Conservation (phyloP, 2,888 invertebrate species). For the Lycaena phlaeas region DNA sequence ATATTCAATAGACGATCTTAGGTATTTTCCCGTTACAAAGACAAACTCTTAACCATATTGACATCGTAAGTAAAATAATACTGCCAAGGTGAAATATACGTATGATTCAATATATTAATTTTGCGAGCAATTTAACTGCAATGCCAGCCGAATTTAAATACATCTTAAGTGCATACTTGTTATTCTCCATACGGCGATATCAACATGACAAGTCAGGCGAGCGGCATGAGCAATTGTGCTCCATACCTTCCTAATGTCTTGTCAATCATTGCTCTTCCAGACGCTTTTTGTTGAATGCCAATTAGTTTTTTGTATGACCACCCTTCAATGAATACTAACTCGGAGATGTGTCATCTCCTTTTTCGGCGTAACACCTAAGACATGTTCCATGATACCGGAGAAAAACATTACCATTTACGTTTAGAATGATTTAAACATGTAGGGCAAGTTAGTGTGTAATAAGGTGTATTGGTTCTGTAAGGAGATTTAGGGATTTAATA, state of each 20-base stretch:
- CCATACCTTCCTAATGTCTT: slow-evolving; percentile 54
- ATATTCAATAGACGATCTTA: too few species aligned
- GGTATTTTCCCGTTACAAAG: too few species aligned
- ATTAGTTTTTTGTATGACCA: slow-evolving; percentile 42
- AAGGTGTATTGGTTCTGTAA: slow-evolving; percentile 1
- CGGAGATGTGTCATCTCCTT: slow-evolving; percentile 41
- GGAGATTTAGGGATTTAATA: too few species aligned
- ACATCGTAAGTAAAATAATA: too few species aligned
- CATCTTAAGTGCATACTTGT: slow-evolving; percentile 25
- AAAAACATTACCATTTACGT: not conserved
- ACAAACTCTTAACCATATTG: too few species aligned
- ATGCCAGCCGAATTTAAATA: slow-evolving; percentile 13
- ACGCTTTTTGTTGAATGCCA: slow-evolving; percentile 37
- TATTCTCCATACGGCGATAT: slow-evolving; percentile 37
- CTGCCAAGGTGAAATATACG: too few species aligned
- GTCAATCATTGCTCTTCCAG: slow-evolving; percentile 55
- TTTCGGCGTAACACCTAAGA: slow-evolving; percentile 14
- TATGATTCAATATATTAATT: not conserved
- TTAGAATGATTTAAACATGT: not conserved
- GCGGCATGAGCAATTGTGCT: slow-evolving; percentile 40
- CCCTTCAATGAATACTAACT: slow-evolving; percentile 43
- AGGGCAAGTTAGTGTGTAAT: too few species aligned
- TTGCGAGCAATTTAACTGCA: not conserved
- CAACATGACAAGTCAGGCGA: slow-evolving; percentile 43
- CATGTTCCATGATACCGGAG: slow-evolving; percentile 1